A percentile compares a stretch with the other conserved stretches of the same genome.
These are phyloP conservation scores for Allygus modestus DNA, from an alignment of 2,888 invertebrate species.

Conservation along the genomic window DNA sequence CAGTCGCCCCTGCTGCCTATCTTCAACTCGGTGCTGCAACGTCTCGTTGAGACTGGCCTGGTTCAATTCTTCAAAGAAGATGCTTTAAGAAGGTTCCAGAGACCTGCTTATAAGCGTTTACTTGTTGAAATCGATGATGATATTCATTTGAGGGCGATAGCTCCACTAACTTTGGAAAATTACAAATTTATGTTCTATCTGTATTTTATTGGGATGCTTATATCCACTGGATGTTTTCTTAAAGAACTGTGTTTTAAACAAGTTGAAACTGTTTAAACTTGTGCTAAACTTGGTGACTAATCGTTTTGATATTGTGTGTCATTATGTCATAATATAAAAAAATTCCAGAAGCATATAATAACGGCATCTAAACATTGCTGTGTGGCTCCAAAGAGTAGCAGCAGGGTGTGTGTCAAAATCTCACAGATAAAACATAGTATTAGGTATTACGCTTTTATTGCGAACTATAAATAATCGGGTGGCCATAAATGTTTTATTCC, in stretches of 20 bases:
- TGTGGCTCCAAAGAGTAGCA: no score
- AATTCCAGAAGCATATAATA: no score
- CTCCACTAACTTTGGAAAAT: neutral
- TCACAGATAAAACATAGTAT: no score
- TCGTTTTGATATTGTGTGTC: neutral
- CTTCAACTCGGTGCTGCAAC: neutral
- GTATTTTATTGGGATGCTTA: neutral
- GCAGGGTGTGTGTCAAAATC: no score
- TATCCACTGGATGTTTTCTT: neutral
- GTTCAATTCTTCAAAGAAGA: neutral
- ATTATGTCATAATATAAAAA: no score
- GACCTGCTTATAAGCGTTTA: neutral
- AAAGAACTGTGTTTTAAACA: neutral
- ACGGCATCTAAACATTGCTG: no score
- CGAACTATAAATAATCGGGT: no score
- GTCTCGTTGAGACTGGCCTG: conserved; percentile 10
- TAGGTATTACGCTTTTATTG: no score
- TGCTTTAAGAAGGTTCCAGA: neutral
- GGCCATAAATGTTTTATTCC: no score
- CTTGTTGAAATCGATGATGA: neutral
- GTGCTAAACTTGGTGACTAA: neutral
- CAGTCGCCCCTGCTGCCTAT: neutral
- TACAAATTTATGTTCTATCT: conserved; percentile 19
- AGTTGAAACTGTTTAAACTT: neutral
- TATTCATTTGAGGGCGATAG: neutral